Evolutionary conservation across 2,888 invertebrate species (phyloP).

Genomic region (Cephus rjabovi): DNA sequence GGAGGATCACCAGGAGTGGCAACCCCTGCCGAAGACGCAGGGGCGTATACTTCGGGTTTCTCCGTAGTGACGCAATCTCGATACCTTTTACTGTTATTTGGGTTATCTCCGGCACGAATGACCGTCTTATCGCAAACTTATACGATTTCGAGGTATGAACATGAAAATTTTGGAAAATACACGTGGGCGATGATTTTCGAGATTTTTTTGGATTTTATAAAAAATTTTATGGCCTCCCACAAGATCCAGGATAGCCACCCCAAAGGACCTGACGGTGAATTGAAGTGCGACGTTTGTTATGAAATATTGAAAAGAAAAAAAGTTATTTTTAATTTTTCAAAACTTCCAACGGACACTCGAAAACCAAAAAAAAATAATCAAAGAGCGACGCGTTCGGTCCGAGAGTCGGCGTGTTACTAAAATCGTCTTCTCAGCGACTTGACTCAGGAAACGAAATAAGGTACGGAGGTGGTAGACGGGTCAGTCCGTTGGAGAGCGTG

Average conservation of each 20-base stretch:
- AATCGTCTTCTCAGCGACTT: constrained; percentile 39
- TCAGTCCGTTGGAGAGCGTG: constrained; percentile 28
- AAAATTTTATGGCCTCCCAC: background rate
- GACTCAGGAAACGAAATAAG: constrained; percentile 33
- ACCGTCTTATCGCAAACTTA: background rate
- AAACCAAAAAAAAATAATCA: background rate
- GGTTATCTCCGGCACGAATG: background rate
- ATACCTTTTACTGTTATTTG: background rate
- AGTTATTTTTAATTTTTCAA: background rate
- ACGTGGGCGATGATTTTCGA: background rate
- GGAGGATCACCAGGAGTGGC: background rate
- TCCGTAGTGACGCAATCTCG: constrained; percentile 47
- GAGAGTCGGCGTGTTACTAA: constrained; percentile 49
- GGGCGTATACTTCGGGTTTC: constrained; percentile 36
- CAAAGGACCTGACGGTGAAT: background rate
- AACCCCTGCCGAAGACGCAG: constrained; percentile 45
- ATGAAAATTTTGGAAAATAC: constrained; percentile 3
- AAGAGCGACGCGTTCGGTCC: constrained; percentile 12
- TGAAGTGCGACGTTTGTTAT: background rate
- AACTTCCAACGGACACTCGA: background rate
- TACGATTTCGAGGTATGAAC: constrained; percentile 21
- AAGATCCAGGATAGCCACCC: background rate
- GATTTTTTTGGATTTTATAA: background rate
- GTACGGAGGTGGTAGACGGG: background rate
- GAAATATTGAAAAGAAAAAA: background rate